Evolutionary conservation across 2,113 vertebrate species (phyloP).

Genomic region (Vanacampus margaritifer): DNA sequence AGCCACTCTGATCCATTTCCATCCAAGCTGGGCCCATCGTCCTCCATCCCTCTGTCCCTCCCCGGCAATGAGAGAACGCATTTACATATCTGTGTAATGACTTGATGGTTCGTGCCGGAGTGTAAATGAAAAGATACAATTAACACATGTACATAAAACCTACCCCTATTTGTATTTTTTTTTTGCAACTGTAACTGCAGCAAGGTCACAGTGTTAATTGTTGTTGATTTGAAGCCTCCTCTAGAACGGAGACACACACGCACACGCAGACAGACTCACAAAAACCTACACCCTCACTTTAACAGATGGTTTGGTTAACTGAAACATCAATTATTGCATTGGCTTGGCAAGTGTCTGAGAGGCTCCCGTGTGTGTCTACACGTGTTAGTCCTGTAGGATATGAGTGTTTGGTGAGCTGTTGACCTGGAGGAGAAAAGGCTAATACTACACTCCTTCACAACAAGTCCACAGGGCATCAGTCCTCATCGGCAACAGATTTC

Average conservation of each 20-base stretch:
- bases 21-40: conserved; percentile 51
- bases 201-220: conserved; percentile 29
- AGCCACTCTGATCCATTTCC: conserved; percentile 69
- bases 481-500: conserved; percentile 65
- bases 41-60: conserved; percentile 24
- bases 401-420: conserved; percentile 68
- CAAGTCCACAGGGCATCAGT: conserved; percentile 61
- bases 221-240: conserved; percentile 39
- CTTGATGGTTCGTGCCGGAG: conserved; percentile 35
- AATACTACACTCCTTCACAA: conserved; percentile 67
- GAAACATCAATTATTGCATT: conserved; percentile 75
- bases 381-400: conserved; percentile 61
- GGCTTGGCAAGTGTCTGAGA: conserved; percentile 64
- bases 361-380: conserved; percentile 33
- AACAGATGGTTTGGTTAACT: conserved; percentile 77
- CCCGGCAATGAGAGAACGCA: conserved; percentile 46
- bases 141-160: conserved; percentile 10
- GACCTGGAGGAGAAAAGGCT: conserved; percentile 70
- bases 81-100: conserved; percentile 60
- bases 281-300: conserved; percentile 37
- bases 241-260: conserved; percentile 15
- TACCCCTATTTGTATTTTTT: conserved; percentile 5
- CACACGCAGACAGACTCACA: conserved; percentile 10
- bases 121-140: conserved; percentile 38
- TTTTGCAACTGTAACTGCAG: conserved; percentile 20